Base-by-base conservation (phyloP, 2,888 invertebrate genomes). In the Portevinia maculata region DNA sequence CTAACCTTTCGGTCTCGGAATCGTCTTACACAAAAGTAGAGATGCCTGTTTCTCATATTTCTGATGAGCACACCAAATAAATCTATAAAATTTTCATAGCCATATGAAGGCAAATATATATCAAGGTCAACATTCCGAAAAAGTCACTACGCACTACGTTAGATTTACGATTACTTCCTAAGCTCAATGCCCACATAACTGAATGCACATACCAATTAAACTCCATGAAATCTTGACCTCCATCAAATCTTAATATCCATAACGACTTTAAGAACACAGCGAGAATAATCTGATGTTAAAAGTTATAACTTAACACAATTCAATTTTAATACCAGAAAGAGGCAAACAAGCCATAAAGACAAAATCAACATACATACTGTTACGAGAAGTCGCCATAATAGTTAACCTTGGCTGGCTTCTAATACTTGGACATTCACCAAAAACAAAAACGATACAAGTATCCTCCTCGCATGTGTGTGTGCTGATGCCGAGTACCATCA, bases 361-460 rank as follows among this genome's bases (percentile, higher is more conserved):
- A 73, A 37, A 53, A 48, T 62, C 78, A 83, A 78, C 83, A 65
- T 78, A 78, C 78, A 83, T 67, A 30, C 53, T 48, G 34, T 60
- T 67, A 39, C 78, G 60, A 83, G 65, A 76, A 83, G 83, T 78
- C 64, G 71, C 83, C 55, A n/a, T n/a, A n/a, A n/a, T n/a, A 71
- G 83, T 78, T 83, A 83, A 83, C 83, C 83, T 83, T 83, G 83
- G 37, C 65, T 62, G 65, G 65, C 37, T 62, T 46, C 53, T 60
- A 76, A 60, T 71, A 83, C 71, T 83, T 83, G 83, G 83, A 65
- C 71, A 41, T 65, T 37, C 9, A 78, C 83, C 83, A 83, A 71
- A 70, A 67, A 46, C 11, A 71, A 59, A 60, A 53, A 57, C 1
- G 13, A 39, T 39, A 34, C 34, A 34, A 4, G 37, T 37, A 37